phyloP scores from a whole-genome alignment of 2,113 vertebrate species.

The Myrmecobius fasciatus region DNA sequence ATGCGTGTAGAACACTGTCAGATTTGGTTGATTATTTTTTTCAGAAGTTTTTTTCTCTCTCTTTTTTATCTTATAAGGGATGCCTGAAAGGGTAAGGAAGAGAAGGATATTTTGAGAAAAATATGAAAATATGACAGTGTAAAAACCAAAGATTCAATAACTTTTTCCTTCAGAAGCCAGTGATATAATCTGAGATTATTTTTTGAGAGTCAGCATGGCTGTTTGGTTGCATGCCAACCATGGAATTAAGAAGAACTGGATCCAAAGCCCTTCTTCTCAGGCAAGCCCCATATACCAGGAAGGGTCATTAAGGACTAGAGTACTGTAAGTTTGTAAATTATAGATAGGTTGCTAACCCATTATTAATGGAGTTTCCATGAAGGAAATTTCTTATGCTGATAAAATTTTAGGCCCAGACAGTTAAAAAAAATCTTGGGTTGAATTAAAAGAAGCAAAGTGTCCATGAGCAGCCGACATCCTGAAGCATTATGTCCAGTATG shows the following conservation, averaged over 20 bases:
- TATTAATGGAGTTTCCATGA: background rate
- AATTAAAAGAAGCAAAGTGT: background rate
- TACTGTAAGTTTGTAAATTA: background rate
- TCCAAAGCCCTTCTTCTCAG: background rate
- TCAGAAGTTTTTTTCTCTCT: background rate
- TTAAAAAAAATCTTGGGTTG: background rate
- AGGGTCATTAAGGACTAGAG: background rate
- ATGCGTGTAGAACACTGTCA: background rate
- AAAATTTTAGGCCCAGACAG: background rate
- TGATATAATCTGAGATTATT: background rate
- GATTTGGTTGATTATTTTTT: background rate
- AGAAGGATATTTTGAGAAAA: background rate
- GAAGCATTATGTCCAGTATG: background rate
- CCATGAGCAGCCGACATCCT: background rate
- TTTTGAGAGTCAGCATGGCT: background rate
- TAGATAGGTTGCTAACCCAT: background rate
- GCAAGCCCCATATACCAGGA: background rate
- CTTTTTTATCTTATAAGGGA: background rate
- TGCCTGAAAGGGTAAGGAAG: background rate
- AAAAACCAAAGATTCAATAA: background rate
- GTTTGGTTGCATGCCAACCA: background rate
- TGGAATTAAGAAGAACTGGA: background rate
- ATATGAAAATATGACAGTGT: background rate
- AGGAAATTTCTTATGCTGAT: background rate
- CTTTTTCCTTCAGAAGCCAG: background rate